Evolutionary conservation across 2,113 vertebrate species (phyloP), one percentile per base, ranked within the genome.

Genomic region (Uropsilus gracilis): DNA sequence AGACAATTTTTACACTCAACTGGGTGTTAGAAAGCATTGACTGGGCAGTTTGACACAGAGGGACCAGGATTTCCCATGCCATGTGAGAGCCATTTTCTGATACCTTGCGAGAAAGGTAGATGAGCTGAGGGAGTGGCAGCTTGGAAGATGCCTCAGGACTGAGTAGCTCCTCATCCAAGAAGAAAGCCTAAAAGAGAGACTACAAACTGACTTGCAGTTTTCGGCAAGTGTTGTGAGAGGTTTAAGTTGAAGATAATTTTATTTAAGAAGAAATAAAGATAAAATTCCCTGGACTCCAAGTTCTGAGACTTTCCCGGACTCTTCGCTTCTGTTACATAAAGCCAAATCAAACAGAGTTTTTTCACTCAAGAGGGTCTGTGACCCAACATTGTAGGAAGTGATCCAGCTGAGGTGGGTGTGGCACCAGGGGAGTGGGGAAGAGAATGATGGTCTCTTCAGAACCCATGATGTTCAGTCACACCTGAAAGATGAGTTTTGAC

Each of bases 221-320:
- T 76, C 66, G 80, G 57, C 34, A 73, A 94, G 34, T 53, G 32
- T 86, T 64, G 26, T 57, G 14, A 89, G 68, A 91, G 10, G 26
- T 55, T 77, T 86, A 73, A 28, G 24, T 1, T 75, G 28, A 53
- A 78, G 89, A 24, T 59, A 75, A 83, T 20, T 75, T 89, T 48
- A 50, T 72, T 90, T 46, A 20, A 37, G 37, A 69, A 37, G 8
- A 69, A 39, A 61, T 53, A 71, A 83, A 77, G 46, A 24, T 22
- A 61, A 69, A 34, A 42, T 55, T 18, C 6, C 20, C 34, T 85
- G 34, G 5, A 39, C 18, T 80, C 12, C 12, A 48, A 50, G 9
- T 50, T 89, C 28, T 55, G 28, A 82, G 86, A 76, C 7, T 90
- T 84, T 75, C 78, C 55, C 39, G 46, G 55, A 59, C 32, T 0